Percentiles rank a stretch among this genome's conserved stretches.
Conservation (phyloP, 2,797 vertebrate genomes). For the Pelochelys cantorii region DNA sequence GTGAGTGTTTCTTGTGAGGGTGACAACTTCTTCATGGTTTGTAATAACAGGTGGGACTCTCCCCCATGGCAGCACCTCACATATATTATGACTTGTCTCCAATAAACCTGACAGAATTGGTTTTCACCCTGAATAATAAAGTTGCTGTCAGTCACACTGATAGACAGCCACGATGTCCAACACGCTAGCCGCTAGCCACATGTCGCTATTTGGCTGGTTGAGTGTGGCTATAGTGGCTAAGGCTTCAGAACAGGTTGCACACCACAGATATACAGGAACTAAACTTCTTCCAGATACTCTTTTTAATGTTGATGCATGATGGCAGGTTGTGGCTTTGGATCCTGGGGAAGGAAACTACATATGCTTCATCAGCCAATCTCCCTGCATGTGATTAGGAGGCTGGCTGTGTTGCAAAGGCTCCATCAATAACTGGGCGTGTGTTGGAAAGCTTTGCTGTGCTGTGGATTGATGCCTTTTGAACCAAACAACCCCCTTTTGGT, state of each 20-base stretch:
- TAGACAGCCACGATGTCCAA: too few relatives aligned
- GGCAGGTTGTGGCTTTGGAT: background rate
- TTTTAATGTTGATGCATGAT: background rate
- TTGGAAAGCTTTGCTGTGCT: too few relatives aligned
- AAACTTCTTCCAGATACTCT: background rate
- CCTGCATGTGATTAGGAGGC: background rate
- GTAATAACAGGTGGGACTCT: conserved; percentile 5
- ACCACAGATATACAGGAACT: background rate
- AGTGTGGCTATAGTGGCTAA: too few relatives aligned
- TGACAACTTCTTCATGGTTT: conserved; percentile 3
- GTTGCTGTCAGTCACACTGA: background rate
- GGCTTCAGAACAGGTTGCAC: too few relatives aligned
- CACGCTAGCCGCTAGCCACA: too few relatives aligned
- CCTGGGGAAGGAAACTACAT: background rate
- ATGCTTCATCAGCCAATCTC: background rate
- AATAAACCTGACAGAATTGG: background rate
- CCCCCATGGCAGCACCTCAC: background rate
- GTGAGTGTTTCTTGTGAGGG: background rate
- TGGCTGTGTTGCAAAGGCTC: background rate
- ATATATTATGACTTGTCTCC: conserved; percentile 13
- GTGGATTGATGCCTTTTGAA: background rate
- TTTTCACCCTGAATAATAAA: conserved; percentile 36
- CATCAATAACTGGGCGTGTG: accelerated
- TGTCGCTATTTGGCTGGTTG: too few relatives aligned
- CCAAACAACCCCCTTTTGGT: background rate